These are phyloP conservation scores for Pseudoatta argentina DNA, from an alignment of 1,140 invertebrate genomes.

Conservation along the genomic window DNA sequence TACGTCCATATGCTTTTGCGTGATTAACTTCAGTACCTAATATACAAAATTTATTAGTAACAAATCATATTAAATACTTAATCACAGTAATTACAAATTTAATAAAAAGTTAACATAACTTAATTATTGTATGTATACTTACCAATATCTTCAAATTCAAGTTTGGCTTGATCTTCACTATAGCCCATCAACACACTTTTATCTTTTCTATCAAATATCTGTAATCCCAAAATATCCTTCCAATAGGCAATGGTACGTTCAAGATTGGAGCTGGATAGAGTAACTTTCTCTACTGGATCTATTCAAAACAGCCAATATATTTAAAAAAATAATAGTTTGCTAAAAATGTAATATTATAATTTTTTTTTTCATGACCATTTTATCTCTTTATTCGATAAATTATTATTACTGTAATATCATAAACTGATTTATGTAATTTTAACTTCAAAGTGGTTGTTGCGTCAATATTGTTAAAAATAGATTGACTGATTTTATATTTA, in stretches of 20 bases:
- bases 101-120: slow-evolving; percentile 3
- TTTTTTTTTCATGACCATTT: slow-evolving; percentile 3
- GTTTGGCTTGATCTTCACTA: slow-evolving; percentile 90
- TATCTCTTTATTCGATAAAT: background rate
- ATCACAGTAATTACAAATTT: background rate
- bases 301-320: slow-evolving; percentile 64
- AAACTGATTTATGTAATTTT: slow-evolving; percentile 30
- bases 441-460: slow-evolving; percentile 31
- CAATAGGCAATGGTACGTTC: slow-evolving; percentile 93
- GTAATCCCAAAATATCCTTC: slow-evolving; percentile 92
- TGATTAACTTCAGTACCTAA: slow-evolving; percentile 91
- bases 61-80: slow-evolving; percentile 46
- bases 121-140: slow-evolving; percentile 68
- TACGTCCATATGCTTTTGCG: slow-evolving; percentile 97
- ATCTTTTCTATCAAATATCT: slow-evolving; percentile 88
- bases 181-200: slow-evolving; percentile 90
- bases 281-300: slow-evolving; percentile 95
- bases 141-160: slow-evolving; percentile 92
- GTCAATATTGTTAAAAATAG: slow-evolving; percentile 28
- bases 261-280: slow-evolving; percentile 93
- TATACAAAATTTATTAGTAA: slow-evolving; percentile 40
- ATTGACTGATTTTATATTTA: slow-evolving; percentile 62
- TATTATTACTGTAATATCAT: slow-evolving; percentile 15
- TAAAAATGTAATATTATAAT: slow-evolving; percentile 10
- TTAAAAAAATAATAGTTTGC: slow-evolving; percentile 20